Percentiles rank a stretch among this genome's conserved stretches.
Conservation (phyloP, 2,888 invertebrate genomes). For the Ochropleura leucogaster region DNA sequence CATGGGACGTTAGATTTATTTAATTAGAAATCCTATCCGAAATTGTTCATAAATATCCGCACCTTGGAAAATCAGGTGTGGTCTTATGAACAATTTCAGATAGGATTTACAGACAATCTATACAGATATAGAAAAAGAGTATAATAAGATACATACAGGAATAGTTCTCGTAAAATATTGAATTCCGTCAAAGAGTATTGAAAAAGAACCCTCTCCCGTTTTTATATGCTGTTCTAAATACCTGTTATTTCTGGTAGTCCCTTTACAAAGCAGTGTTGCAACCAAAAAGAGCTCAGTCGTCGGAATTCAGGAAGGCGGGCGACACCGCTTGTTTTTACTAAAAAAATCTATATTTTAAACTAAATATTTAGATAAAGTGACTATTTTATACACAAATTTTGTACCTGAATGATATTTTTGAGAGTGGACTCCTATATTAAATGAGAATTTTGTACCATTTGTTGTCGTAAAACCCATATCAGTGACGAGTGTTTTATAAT, state of each 20-base stretch:
- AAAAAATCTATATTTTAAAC: conserved; percentile 68
- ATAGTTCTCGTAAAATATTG: too few relatives aligned
- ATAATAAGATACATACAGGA: too few relatives aligned
- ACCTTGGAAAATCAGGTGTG: too few relatives aligned
- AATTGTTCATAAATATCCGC: neutral
- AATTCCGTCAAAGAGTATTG: neutral
- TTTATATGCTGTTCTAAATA: conserved; percentile 1
- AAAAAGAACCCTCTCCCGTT: neutral
- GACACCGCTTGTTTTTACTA: conserved; percentile 67
- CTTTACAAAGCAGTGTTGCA: conserved; percentile 7
- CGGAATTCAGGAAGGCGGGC: conserved; percentile 63
- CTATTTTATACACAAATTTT: conserved; percentile 73
- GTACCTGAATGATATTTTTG: conserved; percentile 69
- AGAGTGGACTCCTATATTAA: conserved; percentile 57
- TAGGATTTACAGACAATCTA: too few relatives aligned
- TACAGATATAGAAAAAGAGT: too few relatives aligned
- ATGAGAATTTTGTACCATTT: conserved; percentile 58
- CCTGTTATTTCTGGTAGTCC: conserved; percentile 13
- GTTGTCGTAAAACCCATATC: conserved; percentile 57
- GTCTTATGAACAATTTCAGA: too few relatives aligned
- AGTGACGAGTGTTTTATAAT: conserved; percentile 47
- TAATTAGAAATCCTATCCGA: neutral
- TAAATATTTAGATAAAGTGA: conserved; percentile 63
- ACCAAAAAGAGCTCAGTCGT: conserved; percentile 65
- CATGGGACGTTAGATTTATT: neutral